Evolutionary conservation across 2,888 invertebrate genomes (phyloP), one percentile per base, ranked within the genome.

Genomic region (Laothoe populi): DNA sequence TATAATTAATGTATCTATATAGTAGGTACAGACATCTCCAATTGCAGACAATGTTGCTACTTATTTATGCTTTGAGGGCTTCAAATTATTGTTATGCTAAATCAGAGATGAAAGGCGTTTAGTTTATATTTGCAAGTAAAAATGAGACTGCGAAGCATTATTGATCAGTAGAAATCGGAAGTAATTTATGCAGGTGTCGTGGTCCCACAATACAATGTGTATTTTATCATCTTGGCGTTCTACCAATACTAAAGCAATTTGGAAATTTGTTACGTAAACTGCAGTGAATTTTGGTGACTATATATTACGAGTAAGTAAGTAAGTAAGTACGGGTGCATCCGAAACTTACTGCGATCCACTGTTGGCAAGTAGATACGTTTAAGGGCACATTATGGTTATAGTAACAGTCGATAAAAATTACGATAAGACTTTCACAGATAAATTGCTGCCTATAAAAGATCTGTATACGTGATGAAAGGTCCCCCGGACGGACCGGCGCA

Each of bases 151-250:
- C 71, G 72, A 71, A 75, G 90, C 85, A 87, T 89, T 79, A 73
- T 72, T 84, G 86, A 90, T 84, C 75, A 90, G 90, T 90, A 91
- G 92, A 92, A 92, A 91, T 86, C 89, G 79, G 49, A 74, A 74
- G 79, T 75, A 78, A 80, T 87, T 84, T 84, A 85, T 84, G 82
- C 81, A 63, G 75, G 68, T 74, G 73, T 71, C 77, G 79, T 77
- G 70, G 78, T 70, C 69, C 73, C 70, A 73, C 73, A 64, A 70
- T 77, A 75, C 74, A 70, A 73, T 67, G 68, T 75, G 70, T 71
- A 73, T 75, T 74, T 80, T 75, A 73, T 74, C 67, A 72, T 74
- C 71, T 75, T 75, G 74, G 73, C 75, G 59, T 64, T 57, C 62
- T 60, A 79, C 75, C 77, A 76, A 65, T 44, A 53, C 61, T 46